phyloP scores from a whole-genome alignment of 2,113 vertebrate genomes.

The Xiphophorus couchianus region DNA sequence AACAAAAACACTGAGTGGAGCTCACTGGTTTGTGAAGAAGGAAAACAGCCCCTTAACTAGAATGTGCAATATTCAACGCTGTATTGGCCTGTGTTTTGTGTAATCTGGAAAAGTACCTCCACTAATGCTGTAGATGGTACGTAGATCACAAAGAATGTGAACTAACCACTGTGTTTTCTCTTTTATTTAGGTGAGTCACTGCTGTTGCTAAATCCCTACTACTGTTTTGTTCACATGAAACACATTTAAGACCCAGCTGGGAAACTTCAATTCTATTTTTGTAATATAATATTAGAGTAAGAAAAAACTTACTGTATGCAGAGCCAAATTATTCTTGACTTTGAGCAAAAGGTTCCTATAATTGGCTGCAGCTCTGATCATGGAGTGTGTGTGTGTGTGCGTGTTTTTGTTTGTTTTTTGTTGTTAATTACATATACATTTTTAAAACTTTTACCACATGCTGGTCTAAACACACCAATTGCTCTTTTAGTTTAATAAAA shows the following conservation, averaged over 20 bases:
- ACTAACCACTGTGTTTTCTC: slow-evolving; percentile 17
- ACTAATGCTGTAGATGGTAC: background rate
- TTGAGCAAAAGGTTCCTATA: too few species aligned
- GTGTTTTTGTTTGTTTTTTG: too few species aligned
- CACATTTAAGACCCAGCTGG: slow-evolving; percentile 8
- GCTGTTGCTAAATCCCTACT: slow-evolving; percentile 7
- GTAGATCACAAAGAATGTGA: slow-evolving; percentile 17
- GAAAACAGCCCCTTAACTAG: background rate
- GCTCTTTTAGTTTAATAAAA: too few species aligned
- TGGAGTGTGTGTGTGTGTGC: background rate
- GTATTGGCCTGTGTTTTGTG: background rate
- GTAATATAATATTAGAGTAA: background rate
- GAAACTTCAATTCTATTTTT: background rate
- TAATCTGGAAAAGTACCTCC: slow-evolving; percentile 17
- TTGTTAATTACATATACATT: background rate
- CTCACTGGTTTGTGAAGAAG: background rate
- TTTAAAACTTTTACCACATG: background rate
- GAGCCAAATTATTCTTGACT: background rate
- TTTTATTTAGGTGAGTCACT: slow-evolving; percentile 43
- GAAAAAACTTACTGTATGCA: background rate
- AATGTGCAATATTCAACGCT: background rate
- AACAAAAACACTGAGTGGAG: slow-evolving; percentile 20
- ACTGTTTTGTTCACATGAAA: slow-evolving; percentile 27
- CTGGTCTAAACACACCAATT: background rate
- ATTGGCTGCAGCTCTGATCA: background rate